Percentiles rank a stretch among this genome's conserved stretches.
phyloP scores from a whole-genome alignment of 2,888 invertebrate species.

The Drosophila seclusa region DNA sequence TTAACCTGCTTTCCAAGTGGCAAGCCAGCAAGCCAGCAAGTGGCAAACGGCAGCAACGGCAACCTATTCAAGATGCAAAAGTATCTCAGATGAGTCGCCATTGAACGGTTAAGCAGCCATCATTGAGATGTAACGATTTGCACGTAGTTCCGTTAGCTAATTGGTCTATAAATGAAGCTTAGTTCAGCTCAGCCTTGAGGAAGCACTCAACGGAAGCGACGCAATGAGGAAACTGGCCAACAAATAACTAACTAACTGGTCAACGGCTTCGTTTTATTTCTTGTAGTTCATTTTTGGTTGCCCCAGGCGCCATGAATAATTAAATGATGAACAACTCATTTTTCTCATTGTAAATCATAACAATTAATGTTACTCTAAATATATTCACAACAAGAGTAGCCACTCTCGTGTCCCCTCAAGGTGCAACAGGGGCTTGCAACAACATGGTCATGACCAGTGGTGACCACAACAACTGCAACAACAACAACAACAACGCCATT shows the following conservation, averaged over 20 bases:
- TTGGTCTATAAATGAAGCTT: constrained; percentile 56
- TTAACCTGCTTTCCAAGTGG: constrained; percentile 73
- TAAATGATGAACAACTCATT: constrained; percentile 63
- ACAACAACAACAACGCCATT: constrained; percentile 27
- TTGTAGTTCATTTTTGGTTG: constrained; percentile 2
- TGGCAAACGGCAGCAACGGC: constrained; percentile 9
- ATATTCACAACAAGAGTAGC: constrained; percentile 9
- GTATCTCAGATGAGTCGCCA: constrained; percentile 58
- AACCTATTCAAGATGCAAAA: constrained; percentile 54
- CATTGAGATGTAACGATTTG: constrained; percentile 76
- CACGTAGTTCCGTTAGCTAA: constrained; percentile 80
- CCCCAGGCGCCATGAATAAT: constrained; percentile 61
- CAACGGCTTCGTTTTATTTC: neutral
- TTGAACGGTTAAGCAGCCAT: constrained; percentile 60
- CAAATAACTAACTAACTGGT: neutral
- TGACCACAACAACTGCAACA: constrained; percentile 14
- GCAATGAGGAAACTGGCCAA: constrained; percentile 33
- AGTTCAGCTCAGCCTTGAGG: constrained; percentile 11
- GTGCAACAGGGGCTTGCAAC: constrained; percentile 4
- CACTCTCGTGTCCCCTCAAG: neutral
- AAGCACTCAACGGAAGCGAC: constrained; percentile 41
- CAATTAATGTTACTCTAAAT: constrained; percentile 75
- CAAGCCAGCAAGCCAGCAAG: constrained; percentile 2
- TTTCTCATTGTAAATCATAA: constrained; percentile 81
- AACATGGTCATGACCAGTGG: constrained; percentile 49